phyloP scores from a whole-genome alignment of 2,113 vertebrate genomes.

The Ictalurus furcatus region DNA sequence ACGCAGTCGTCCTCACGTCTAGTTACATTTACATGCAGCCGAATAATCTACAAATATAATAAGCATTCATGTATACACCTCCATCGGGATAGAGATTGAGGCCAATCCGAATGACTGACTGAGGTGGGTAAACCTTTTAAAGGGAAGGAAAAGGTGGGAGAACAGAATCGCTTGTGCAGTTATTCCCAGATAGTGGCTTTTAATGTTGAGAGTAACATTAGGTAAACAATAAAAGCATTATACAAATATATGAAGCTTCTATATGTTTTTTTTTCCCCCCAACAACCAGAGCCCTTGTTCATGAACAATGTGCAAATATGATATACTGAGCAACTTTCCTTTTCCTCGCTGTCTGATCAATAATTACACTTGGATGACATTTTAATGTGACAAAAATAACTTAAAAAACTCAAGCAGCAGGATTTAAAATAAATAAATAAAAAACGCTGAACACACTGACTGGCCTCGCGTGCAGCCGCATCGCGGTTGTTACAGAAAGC shows the following conservation, averaged over 20 bases:
- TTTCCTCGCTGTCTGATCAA: background rate
- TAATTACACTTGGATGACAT: background rate
- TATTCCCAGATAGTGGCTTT: background rate
- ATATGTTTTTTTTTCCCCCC: accelerated
- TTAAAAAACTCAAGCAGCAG: background rate
- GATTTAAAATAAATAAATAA: background rate
- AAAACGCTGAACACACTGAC: background rate
- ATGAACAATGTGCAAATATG: background rate
- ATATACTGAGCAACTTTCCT: background rate
- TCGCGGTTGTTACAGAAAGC: background rate
- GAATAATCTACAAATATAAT: background rate
- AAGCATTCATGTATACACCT: background rate
- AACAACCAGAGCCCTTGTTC: background rate
- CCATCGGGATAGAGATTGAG: too few species aligned
- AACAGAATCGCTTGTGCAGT: background rate
- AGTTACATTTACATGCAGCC: background rate
- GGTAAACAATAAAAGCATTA: background rate
- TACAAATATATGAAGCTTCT: background rate
- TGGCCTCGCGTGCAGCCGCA: background rate
- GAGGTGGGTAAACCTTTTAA: background rate
- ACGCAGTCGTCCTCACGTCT: background rate
- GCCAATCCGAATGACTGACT: background rate
- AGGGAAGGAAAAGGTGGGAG: background rate
- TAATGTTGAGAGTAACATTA: background rate
- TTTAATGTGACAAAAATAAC: background rate